phyloP scores from a whole-genome alignment of 2,888 invertebrate genomes.

The Ophion ellenae region DNA sequence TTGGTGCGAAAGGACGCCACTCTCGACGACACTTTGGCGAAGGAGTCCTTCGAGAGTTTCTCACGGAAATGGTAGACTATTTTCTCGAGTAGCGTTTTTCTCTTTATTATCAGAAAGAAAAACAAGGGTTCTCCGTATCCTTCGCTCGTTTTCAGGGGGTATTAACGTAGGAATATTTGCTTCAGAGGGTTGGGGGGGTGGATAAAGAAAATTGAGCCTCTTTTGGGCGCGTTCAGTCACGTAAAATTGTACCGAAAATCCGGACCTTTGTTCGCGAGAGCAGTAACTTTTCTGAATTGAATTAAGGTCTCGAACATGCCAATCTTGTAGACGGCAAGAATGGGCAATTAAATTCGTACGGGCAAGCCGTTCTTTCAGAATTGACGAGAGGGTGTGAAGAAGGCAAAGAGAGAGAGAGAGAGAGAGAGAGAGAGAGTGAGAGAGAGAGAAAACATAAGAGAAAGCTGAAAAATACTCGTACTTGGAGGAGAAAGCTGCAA shows the following conservation, averaged over 20 bases:
- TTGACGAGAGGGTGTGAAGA: background rate
- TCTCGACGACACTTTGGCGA: background rate
- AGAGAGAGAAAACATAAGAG: background rate
- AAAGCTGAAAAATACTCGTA: constrained; percentile 18
- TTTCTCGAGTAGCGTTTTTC: constrained; percentile 27
- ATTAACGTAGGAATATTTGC: too few species aligned
- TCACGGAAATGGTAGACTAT: constrained; percentile 31
- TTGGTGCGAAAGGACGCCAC: constrained; percentile 29
- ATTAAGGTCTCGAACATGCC: constrained; percentile 19
- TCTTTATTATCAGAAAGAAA: background rate
- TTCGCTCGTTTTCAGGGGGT: background rate
- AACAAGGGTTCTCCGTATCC: background rate
- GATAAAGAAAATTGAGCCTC: too few species aligned
- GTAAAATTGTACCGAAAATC: too few species aligned
- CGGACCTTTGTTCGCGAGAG: too few species aligned
- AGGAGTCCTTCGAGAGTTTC: constrained; percentile 24
- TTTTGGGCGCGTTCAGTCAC: too few species aligned
- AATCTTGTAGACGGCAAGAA: constrained; percentile 11
- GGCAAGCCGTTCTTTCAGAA: background rate
- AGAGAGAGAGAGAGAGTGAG: background rate
- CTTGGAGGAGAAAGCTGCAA: background rate
- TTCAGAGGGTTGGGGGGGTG: too few species aligned
- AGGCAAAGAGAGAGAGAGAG: background rate
- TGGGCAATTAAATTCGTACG: constrained; percentile 9
- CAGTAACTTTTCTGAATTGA: background rate